Evolutionary conservation across 2,888 invertebrate species (phyloP), one percentile per base, ranked within the genome.

Genomic region (Tenthredo amoena): DNA sequence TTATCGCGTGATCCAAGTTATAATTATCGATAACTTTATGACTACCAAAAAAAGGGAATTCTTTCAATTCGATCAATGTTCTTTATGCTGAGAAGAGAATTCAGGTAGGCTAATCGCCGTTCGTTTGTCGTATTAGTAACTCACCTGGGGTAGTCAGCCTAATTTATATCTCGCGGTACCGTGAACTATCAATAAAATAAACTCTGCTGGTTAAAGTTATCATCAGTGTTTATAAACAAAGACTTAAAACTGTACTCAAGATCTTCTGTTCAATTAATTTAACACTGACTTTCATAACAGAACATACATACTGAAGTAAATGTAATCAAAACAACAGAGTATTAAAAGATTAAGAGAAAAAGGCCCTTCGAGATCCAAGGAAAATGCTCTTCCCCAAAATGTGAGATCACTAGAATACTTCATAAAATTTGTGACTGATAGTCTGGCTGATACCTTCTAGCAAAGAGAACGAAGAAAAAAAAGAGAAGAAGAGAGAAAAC

Each of bases 331-430:
- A 55, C n/a, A 55, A 21, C 77, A 77, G 31, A 55, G 18, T 21
- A 50, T 77, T 40, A 10, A 10, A 55, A 26, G 21, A 77, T 77
- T 50, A 9, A 55, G n/a, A 31, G 31, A 34, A 50, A 77, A 55
- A 81, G 26, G 62, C 40, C 62, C 21, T n/a, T 34, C 50, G 62
- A 79, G 85, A 85, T 77, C 85, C 87, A 85, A 87, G 87, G 86
- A 87, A 87, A 87, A 87, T 87, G 87, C 86, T 87, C 86, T 87
- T 74, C 85, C 86, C 74, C 86, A 86, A 85, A 26, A 84, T 74
- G 84, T 81, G 76, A 58, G 34, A 50, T 82, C 12, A 43, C 47
- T 68, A 26, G 50, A 86, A 34, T 83, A 84, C 50, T 83, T 62
- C 21, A 55, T 55, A 34, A 74, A 85, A 47, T 79, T 79, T 74